Conservation (phyloP, 2,888 invertebrate genomes). For the Leptinotarsa haldemani region DNA sequence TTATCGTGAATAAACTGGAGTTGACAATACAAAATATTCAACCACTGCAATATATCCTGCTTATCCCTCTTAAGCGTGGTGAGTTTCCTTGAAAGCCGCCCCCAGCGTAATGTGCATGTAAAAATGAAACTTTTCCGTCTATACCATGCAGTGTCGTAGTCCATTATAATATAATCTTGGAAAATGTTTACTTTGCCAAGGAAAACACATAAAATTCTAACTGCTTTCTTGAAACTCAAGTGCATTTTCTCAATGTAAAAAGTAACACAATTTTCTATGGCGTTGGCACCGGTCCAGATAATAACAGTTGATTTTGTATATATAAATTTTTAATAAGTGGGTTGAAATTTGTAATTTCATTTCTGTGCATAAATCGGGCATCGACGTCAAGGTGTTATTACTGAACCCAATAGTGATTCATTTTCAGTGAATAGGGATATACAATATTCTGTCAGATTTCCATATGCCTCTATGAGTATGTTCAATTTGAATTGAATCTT, state of each 20-base stretch:
- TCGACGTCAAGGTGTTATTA: no score
- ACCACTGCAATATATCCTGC: background rate
- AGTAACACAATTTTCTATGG: conserved; percentile 21
- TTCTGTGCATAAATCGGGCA: no score
- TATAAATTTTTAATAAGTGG: no score
- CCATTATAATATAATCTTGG: conserved; percentile 33
- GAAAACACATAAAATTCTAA: conserved; percentile 38
- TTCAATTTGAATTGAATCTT: no score
- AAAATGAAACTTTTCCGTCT: conserved; percentile 17
- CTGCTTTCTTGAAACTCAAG: conserved; percentile 32
- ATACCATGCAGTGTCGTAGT: conserved; percentile 23
- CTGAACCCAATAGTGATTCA: no score
- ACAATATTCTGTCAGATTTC: no score
- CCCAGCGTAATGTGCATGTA: conserved; percentile 4
- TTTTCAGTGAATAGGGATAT: no score
- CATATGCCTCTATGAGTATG: no score
- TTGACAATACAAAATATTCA: conserved; percentile 1
- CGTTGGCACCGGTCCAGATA: conserved; percentile 23
- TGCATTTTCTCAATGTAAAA: conserved; percentile 32
- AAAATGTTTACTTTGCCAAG: conserved; percentile 29
- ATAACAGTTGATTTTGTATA: background rate
- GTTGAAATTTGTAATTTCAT: no score
- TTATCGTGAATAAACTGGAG: background rate
- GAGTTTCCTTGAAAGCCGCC: background rate
- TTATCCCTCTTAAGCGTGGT: background rate